phyloP scores from a whole-genome alignment of 2,888 invertebrate species.

The Apotomis capreana region DNA sequence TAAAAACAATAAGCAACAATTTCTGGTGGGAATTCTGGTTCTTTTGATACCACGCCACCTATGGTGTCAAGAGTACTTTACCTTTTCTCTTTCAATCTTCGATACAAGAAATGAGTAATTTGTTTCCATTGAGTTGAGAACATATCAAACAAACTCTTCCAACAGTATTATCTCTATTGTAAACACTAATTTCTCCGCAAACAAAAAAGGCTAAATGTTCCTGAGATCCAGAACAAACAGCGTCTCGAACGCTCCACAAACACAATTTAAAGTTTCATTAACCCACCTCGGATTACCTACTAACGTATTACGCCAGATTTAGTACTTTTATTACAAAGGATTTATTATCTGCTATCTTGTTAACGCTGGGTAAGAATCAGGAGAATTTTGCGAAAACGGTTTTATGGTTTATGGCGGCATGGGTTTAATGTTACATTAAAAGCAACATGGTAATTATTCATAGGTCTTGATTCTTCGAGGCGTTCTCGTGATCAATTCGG shows the following conservation, averaged over 20 bases:
- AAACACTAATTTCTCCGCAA: constrained; percentile 9
- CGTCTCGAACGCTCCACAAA: constrained; percentile 15
- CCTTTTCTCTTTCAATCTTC: too few relatives aligned
- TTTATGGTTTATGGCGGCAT: constrained; percentile 1
- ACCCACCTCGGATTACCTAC: constrained; percentile 26
- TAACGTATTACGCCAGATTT: constrained; percentile 8
- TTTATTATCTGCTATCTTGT: constrained; percentile 19
- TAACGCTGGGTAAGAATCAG: constrained; percentile 14
- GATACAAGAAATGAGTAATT: background rate
- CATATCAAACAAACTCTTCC: background rate
- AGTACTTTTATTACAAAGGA: constrained; percentile 23
- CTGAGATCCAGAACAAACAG: constrained; percentile 20
- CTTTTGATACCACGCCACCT: too few relatives aligned
- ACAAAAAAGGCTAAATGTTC: constrained; percentile 13
- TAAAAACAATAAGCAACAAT: too few relatives aligned
- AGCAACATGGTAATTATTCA: background rate
- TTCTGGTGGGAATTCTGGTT: too few relatives aligned
- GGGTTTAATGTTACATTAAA: constrained; percentile 4
- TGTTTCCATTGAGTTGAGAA: background rate
- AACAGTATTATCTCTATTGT: background rate
- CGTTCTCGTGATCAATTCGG: background rate
- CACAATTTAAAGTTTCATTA: constrained; percentile 38
- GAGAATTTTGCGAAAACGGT: constrained; percentile 5
- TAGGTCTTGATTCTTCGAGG: background rate
- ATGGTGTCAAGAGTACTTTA: too few relatives aligned